Evolutionary conservation across 2,797 vertebrate genomes (phyloP).

Genomic region (Aselliscus stoliczkanus): DNA sequence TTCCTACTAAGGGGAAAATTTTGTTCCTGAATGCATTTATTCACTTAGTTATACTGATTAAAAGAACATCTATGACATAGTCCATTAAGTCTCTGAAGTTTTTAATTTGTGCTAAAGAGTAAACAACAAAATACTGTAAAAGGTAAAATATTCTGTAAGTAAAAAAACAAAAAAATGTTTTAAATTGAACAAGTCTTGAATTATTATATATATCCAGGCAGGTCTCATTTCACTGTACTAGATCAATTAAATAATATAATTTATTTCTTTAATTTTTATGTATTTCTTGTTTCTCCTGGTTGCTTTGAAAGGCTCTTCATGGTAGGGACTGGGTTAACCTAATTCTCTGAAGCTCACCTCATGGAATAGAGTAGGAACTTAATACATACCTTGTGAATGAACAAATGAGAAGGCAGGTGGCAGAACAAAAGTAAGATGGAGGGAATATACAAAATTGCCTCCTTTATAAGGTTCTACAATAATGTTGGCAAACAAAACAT

Average conservation of each 20-base stretch:
- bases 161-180: neutral
- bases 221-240: neutral
- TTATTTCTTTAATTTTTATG: conserved; percentile 22
- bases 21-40: conserved; percentile 5
- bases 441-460: neutral
- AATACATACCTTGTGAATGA: neutral
- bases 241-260: neutral
- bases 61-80: neutral
- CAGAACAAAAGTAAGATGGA: neutral
- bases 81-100: neutral
- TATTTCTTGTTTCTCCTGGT: neutral
- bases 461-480: neutral
- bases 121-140: neutral
- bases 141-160: neutral
- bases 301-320: neutral
- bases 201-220: neutral
- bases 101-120: neutral
- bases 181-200: neutral
- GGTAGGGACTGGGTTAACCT: neutral
- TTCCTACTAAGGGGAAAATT: neutral
- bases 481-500: neutral
- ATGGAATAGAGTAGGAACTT: neutral
- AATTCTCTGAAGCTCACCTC: neutral
- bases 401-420: neutral
- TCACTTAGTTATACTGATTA: conserved; percentile 2